Evolutionary conservation across 2,113 vertebrate genomes (phyloP), one percentile per base, ranked within the genome.

Genomic region (Saguinus midas): DNA sequence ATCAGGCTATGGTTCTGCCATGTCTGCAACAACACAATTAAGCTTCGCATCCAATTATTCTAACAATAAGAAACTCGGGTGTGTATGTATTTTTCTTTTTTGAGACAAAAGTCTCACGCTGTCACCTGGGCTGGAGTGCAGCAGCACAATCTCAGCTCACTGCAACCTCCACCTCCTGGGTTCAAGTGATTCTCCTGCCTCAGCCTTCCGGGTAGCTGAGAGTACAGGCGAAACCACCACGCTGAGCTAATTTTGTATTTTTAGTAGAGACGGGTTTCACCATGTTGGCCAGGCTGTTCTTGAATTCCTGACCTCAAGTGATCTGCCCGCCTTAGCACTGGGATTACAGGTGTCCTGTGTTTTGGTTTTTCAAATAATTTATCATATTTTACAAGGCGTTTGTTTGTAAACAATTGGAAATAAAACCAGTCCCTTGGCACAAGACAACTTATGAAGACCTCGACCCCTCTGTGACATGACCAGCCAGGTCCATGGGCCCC

Each of bases 401-500:
- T 8, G 25, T 37, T 64, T 82, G 52, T 13, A 37, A 45, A 64
- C 13, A 75, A 75, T 0, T 55, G 27, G 23, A 81, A 50, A 27
- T 50, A 43, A 85, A 61, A 64, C 37, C n/a, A 25, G 17, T 84
- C 37, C 68, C 40, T 61, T 29, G 43, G n/a, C 27, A 45, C 50
- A 32, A 64, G 50, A 70, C 11, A 25, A 12, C 2, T 11, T 89
- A 35, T 40, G 50, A 68, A 70, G 64, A 9, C 29, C 37, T 25
- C 13, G 29, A 2, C 2, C 40, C 35, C 13, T 2, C 1, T 5
- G 16, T 23, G 57, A 32, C 27, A 1, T 32, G 40, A 23, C 32
- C 17, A 48, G 11, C n/a, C 8, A 12, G 37, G n/a, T 17, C 75
- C 23, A 32, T 1, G 14, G n/a, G 40, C 43, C 61, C 29, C 17